Percentiles rank a stretch among this genome's conserved stretches.
phyloP scores from a whole-genome alignment of 2,113 vertebrate genomes.

The Syngnathoides biaculeatus region DNA sequence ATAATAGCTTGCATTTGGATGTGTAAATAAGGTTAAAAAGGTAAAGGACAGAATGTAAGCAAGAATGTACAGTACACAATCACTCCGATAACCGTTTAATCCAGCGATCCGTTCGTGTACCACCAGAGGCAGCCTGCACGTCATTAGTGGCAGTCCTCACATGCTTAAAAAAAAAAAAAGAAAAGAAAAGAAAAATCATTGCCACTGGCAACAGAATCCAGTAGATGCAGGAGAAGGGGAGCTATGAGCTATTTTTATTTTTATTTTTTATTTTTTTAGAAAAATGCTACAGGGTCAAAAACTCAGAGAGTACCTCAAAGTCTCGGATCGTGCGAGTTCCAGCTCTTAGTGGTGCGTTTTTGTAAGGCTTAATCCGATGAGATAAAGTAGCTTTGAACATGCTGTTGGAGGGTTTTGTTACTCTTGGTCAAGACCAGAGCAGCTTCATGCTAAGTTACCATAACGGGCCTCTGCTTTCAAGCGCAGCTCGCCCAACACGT shows the following conservation, averaged over 20 bases:
- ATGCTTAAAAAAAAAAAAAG: too few relatives aligned
- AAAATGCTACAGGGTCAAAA: background rate
- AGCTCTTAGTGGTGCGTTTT: background rate
- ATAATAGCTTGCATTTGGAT: background rate
- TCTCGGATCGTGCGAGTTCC: background rate
- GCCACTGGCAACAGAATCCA: background rate
- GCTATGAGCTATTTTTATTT: too few relatives aligned
- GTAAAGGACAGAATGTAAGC: too few relatives aligned
- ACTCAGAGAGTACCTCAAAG: background rate
- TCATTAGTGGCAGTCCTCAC: background rate
- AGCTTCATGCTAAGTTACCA: background rate
- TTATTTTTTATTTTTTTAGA: too few relatives aligned
- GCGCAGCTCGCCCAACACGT: background rate
- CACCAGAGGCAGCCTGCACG: background rate
- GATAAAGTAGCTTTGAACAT: conserved; percentile 1
- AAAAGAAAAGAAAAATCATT: too few relatives aligned
- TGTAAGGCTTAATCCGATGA: background rate
- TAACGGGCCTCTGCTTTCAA: background rate
- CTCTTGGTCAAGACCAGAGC: background rate
- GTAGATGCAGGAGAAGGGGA: too few relatives aligned
- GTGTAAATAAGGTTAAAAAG: too few relatives aligned
- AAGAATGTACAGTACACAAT: too few relatives aligned
- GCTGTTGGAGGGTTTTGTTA: background rate
- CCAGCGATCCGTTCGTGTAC: background rate
- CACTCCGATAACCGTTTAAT: too few relatives aligned